Base-by-base conservation (phyloP, 1,140 invertebrate species). In the Acromyrmex charruanus region DNA sequence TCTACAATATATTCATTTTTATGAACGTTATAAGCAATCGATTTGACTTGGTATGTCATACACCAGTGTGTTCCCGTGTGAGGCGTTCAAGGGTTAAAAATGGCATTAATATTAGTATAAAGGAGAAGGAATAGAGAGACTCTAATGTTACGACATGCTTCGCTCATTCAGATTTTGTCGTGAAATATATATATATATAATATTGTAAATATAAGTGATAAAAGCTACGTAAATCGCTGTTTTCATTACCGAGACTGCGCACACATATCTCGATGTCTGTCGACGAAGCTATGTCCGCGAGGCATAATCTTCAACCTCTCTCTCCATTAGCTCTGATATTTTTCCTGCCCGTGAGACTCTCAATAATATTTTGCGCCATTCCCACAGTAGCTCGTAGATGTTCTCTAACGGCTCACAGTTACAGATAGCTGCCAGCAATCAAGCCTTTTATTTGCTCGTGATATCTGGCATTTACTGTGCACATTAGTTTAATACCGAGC, bases 401-500 rank as follows among this genome's bases (percentile, higher is more conserved):
- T 55, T 58, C 9, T 2, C 49, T 10, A 21, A 25, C 44, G 28
- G 25, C 25, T 51, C 25, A 28, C 25, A 35, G 72, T 25, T 16
- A 35, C 35, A 16, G 31, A 71, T 69, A 39, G 65, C 28, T 71
- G 49, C 66, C 65, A 55, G 53, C 49, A 68, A 69, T 77, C 75
- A 61, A 59, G 87, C 14, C 77, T 86, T 88, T 80, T 77, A 77
- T 80, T 61, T 72, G 79, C 28, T 85, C 31, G 49, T 85, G 63
- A 69, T 80, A 85, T 88, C 80, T 77, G 63, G 49, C 86, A 80
- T 90, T 89, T 87, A 75, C 63, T 49, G 66, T 80, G 80, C 79
- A 80, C 89, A 85, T 91, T 91, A 91, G 66, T 90, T 91, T 90
- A 91, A 91, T 88, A 39, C 16, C 87, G 65, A 25, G 5, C 16